Conservation (phyloP, 2,797 vertebrate species). For the Enteromius argenteus region DNA sequence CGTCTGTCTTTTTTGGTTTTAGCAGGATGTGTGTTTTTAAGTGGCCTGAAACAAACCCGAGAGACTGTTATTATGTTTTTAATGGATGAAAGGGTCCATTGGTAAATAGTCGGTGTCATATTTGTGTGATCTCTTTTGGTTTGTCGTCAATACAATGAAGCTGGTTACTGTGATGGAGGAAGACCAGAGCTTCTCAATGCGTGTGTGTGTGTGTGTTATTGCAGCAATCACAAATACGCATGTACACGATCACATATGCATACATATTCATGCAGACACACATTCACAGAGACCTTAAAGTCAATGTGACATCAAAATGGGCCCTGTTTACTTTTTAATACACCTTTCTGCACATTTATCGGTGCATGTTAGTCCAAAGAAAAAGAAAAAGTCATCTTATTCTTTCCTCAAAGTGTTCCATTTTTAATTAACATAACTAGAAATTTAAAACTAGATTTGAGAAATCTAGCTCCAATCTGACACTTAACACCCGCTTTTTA, state of each 20-base stretch:
- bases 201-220: conserved; percentile 7
- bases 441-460: neutral
- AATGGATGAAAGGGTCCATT: neutral
- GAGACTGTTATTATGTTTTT: conserved; percentile 38
- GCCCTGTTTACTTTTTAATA: neutral
- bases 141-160: conserved; percentile 31
- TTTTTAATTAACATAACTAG: neutral
- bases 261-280: conserved; percentile 5
- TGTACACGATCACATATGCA: conserved; percentile 7
- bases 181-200: neutral
- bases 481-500: neutral
- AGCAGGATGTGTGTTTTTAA: neutral
- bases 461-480: neutral
- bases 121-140: conserved; percentile 24
- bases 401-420: neutral
- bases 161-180: conserved; percentile 1
- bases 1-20: conserved; percentile 30
- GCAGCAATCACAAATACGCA: neutral
- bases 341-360: conserved; percentile 1
- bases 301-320: conserved; percentile 4
- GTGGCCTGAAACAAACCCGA: conserved; percentile 27
- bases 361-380: conserved; percentile 4
- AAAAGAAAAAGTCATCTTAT: neutral
- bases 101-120: conserved; percentile 23
- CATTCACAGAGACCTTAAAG: conserved; percentile 7